These are phyloP conservation scores for Anoplius nigerrimus DNA, from an alignment of 2,888 invertebrate genomes.

Conservation along the genomic window DNA sequence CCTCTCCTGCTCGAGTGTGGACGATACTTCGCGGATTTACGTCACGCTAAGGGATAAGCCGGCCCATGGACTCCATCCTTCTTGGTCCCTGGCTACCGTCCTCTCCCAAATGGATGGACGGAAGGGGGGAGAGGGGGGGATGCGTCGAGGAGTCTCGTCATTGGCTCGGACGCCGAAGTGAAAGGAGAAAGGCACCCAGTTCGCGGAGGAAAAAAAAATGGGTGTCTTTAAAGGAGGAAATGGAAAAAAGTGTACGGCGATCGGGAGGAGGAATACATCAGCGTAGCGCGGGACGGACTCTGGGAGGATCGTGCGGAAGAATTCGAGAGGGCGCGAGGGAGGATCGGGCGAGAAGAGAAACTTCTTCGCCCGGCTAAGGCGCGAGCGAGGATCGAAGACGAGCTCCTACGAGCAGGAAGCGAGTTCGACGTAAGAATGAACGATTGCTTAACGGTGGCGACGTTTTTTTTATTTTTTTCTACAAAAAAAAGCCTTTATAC, in stretches of 20 bases:
- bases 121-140: neutral
- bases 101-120: conserved; percentile 21
- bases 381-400: conserved; percentile 8
- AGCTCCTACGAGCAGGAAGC: neutral
- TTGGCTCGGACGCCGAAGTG: conserved; percentile 55
- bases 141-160: conserved; percentile 21
- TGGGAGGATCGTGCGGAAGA: neutral
- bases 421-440: neutral
- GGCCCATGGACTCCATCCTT: conserved; percentile 7
- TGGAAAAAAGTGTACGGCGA: neutral
- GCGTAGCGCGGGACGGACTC: neutral
- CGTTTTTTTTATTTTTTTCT: conserved; percentile 72
- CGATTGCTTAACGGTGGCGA: conserved; percentile 71
- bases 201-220: conserved; percentile 3
- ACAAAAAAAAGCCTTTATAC: conserved; percentile 75
- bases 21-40: conserved; percentile 47
- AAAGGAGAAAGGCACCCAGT: conserved; percentile 71
- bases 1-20: conserved; percentile 45
- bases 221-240: conserved; percentile 22
- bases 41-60: conserved; percentile 54
- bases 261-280: neutral
- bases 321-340: neutral
- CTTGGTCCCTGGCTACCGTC: too few relatives aligned
- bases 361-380: neutral
- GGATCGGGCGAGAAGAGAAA: neutral